A percentile compares a stretch with the other conserved stretches of the same genome.
Evolutionary conservation across 2,888 invertebrate species (phyloP).

Genomic region (Acheta domesticus): DNA sequence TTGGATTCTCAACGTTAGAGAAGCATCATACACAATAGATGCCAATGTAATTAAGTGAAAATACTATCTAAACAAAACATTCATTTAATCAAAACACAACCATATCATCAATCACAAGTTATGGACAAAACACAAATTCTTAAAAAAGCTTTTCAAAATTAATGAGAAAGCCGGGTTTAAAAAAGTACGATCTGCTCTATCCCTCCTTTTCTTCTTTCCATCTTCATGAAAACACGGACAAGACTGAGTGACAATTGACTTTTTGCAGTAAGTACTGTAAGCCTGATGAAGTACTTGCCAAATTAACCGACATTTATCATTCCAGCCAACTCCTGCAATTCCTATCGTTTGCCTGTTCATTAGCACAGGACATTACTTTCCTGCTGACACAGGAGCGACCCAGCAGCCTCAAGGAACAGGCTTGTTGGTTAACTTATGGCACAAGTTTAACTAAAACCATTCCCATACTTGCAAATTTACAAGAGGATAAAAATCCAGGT

Average conservation of each 20-base stretch:
- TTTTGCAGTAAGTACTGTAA: slow-evolving; percentile 21
- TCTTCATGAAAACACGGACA: not conserved
- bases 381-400: too few relatives aligned
- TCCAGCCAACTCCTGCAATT: not conserved
- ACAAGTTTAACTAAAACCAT: slow-evolving; percentile 12
- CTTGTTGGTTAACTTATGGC: slow-evolving; percentile 22
- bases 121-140: not conserved
- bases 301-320: not conserved
- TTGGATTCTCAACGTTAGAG: not conserved
- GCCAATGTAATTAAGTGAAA: not conserved
- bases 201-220: not conserved
- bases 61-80: slow-evolving; percentile 4
- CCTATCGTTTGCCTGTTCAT: not conserved
- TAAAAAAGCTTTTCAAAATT: not conserved
- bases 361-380: not conserved
- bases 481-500: not conserved
- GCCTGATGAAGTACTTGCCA: not conserved
- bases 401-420: not conserved
- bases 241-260: not conserved
- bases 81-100: not conserved
- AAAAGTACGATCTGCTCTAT: not conserved
- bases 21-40: not conserved
- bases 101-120: not conserved
- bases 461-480: slow-evolving; percentile 18
- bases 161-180: not conserved